Conservation (phyloP, 2,888 invertebrate species). For the Erynnis tages region DNA sequence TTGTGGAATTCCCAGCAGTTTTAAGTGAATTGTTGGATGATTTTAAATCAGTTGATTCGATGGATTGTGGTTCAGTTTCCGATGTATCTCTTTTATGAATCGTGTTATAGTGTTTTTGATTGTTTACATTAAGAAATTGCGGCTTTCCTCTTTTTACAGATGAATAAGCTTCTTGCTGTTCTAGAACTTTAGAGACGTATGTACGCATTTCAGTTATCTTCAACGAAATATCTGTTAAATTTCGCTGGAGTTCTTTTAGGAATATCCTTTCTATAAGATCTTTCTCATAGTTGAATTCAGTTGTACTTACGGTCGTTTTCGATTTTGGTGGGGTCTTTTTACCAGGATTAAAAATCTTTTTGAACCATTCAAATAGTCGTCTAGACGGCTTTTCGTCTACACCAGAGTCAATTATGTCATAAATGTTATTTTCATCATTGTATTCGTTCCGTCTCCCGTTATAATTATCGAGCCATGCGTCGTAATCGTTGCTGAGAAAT, state of each 20-base stretch:
- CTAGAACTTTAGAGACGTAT: conserved; percentile 16
- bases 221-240: conserved; percentile 27
- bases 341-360: conserved; percentile 10
- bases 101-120: neutral
- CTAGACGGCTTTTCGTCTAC: neutral
- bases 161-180: neutral
- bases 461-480: too few relatives aligned
- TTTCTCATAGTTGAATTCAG: conserved; percentile 11
- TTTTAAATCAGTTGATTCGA: too few relatives aligned
- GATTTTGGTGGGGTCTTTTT: neutral
- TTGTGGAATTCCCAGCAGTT: too few relatives aligned
- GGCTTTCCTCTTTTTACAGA: neutral
- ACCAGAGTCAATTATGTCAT: neutral
- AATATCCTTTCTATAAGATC: conserved; percentile 23
- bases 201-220: conserved; percentile 21
- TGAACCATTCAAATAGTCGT: conserved; percentile 20
- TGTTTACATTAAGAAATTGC: neutral
- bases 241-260: conserved; percentile 22
- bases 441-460: neutral
- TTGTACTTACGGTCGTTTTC: neutral
- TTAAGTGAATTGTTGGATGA: neutral
- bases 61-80: neutral
- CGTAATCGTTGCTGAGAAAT: too few relatives aligned
- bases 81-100: neutral
- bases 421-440: neutral